These are phyloP conservation scores for Drosophila buzzatii DNA, from an alignment of 2,888 invertebrate species.

Conservation along the genomic window DNA sequence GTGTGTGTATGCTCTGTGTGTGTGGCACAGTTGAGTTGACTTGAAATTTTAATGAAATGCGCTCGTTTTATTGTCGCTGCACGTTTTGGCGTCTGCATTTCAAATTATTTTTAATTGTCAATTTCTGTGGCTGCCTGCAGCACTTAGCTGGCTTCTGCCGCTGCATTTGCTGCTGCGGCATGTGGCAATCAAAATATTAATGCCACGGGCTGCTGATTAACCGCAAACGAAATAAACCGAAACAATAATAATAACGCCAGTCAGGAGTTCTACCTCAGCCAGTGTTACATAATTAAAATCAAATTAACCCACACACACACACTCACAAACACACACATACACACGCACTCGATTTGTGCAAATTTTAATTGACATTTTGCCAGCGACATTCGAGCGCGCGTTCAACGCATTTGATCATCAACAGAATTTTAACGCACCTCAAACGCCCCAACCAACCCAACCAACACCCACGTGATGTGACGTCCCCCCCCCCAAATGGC, in stretches of 20 bases:
- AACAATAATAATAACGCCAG: constrained; percentile 16
- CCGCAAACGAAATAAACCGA: constrained; percentile 63
- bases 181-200: constrained; percentile 73
- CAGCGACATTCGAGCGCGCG: constrained; percentile 16
- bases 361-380: constrained; percentile 66
- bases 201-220: constrained; percentile 71
- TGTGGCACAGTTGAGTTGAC: constrained; percentile 60
- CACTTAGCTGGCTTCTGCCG: constrained; percentile 31
- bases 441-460: not conserved
- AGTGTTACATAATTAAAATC: constrained; percentile 76
- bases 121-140: constrained; percentile 58
- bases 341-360: constrained; percentile 28
- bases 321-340: not conserved
- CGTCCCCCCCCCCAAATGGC: not conserved
- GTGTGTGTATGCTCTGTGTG: constrained; percentile 46
- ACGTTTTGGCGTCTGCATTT: constrained; percentile 67
- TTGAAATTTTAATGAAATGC: constrained; percentile 77
- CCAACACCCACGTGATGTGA: not conserved
- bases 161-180: constrained; percentile 24
- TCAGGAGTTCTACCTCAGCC: constrained; percentile 6
- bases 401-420: constrained; percentile 30
- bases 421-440: not conserved
- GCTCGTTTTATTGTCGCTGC: constrained; percentile 56
- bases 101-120: constrained; percentile 79
- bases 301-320: constrained; percentile 63